Percentiles rank a stretch among this genome's conserved stretches.
Evolutionary conservation across 2,888 invertebrate genomes (phyloP).

Genomic region (Ametastegia equiseti): DNA sequence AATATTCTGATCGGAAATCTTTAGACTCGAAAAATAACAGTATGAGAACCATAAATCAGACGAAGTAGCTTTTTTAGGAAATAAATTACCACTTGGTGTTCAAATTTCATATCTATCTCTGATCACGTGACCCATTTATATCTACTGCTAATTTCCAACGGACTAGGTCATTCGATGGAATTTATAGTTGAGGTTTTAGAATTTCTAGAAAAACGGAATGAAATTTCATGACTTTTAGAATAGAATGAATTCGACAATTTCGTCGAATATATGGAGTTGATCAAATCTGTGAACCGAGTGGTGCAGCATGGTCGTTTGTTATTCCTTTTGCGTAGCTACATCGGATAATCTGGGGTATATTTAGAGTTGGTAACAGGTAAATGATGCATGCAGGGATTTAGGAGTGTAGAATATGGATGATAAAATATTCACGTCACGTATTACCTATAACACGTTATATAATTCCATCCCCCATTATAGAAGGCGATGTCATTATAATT

Average conservation of each 20-base stretch:
- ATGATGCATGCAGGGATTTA: neutral
- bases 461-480: neutral
- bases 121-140: neutral
- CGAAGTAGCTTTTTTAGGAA: no score
- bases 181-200: neutral
- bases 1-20: no score
- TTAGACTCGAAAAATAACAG: no score
- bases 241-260: neutral
- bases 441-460: neutral
- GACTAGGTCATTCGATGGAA: neutral
- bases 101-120: neutral
- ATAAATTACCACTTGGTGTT: no score
- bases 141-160: no score
- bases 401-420: neutral
- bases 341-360: neutral
- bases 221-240: neutral
- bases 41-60: no score
- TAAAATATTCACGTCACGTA: slow-evolving; percentile 37
- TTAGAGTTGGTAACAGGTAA: neutral
- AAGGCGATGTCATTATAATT: slow-evolving; percentile 22
- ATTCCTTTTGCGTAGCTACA: neutral
- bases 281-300: neutral
- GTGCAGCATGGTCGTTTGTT: slow-evolving; percentile 1
- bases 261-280: neutral
- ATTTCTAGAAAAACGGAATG: no score